Base-by-base conservation (phyloP, 2,113 vertebrate genomes). In the Ariopsis seemanni region DNA sequence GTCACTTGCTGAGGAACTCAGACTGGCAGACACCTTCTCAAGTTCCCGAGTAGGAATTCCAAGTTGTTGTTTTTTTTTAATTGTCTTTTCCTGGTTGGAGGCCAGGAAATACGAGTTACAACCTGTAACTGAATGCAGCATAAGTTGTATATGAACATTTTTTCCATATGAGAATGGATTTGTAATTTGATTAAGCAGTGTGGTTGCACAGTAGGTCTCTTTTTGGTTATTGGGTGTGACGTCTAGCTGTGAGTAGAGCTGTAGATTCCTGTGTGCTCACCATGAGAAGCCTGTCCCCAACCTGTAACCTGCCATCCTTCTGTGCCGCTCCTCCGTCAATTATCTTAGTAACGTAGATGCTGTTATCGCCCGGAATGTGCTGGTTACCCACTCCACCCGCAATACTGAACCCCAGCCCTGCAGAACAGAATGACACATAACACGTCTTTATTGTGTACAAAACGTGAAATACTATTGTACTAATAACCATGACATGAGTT, bases 281-380 rank as follows among this genome's bases (percentile, higher is more conserved):
- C 97, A 99, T 98, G 85, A 99, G 94, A 60, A 99, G 95, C 90
- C 98, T 95, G 91, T 99, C 98, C 91, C 98, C 98, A 86, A 99
- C 96, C 92, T 99, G 98, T 88, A 99, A 93, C 74, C 96, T 94
- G 8, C 96, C 92, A 88, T 99, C 98, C 90, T 98, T 99, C 88
- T 97, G 97, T 0, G 98, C 98, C 79, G 98, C 98, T 83, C 98
- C 98, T 1, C 98, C 97, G 55, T 99, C 98, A 65, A 99, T 99
- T 89, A 99, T 97, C 93, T 99, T 99, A 84, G 98, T 99, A 89
- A 99, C 97, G 87, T 98, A 99, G 91, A 99, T 99, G 92, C 98
- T 99, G 94, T 99, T 99, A 95, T 99, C 98, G n/a, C 98, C 97
- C 0, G 98, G 98, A 87, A 99, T 97, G 95, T 99, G 98, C 72